These are phyloP conservation scores for Tenthredo amoena DNA, from an alignment of 2,888 invertebrate genomes.

Conservation along the genomic window DNA sequence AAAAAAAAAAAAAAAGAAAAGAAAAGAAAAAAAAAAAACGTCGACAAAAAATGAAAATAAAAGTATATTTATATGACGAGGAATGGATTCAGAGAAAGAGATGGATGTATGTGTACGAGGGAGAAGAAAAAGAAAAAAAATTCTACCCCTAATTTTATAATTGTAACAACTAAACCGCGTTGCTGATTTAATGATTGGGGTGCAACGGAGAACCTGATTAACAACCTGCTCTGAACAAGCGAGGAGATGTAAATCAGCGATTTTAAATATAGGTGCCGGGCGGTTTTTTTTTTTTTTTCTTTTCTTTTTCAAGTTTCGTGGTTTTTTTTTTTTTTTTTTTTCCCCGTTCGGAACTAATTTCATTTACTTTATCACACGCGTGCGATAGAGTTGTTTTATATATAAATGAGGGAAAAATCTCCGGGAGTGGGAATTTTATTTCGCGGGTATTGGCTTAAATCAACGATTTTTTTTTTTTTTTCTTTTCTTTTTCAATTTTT, in stretches of 20 bases:
- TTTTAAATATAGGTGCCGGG: not conserved
- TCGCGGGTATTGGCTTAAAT: too few relatives aligned
- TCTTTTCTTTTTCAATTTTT: too few relatives aligned
- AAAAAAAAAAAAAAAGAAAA: conserved; percentile 51
- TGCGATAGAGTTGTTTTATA: too few relatives aligned
- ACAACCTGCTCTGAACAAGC: conserved; percentile 13
- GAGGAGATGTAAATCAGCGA: not conserved
- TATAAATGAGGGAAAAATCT: not conserved
- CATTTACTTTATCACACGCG: not conserved
- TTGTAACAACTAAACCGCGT: conserved; percentile 30
- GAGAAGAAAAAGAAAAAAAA: conserved; percentile 14
- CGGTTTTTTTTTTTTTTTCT: not conserved
- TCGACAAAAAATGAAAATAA: not conserved
- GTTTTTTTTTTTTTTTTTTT: not conserved
- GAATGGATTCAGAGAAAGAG: conserved; percentile 25
- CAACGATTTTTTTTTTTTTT: too few relatives aligned
- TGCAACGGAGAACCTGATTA: not conserved
- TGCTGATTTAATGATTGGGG: conserved; percentile 20
- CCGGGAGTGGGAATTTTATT: too few relatives aligned
- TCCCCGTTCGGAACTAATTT: not conserved
- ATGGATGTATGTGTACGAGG: not conserved
- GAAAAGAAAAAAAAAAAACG: conserved; percentile 46
- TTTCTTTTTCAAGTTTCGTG: not conserved
- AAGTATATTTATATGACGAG: conserved; percentile 8
- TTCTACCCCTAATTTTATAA: conserved; percentile 30